Conservation (phyloP, 1,140 invertebrate species). For the Paracyclopina nana region DNA sequence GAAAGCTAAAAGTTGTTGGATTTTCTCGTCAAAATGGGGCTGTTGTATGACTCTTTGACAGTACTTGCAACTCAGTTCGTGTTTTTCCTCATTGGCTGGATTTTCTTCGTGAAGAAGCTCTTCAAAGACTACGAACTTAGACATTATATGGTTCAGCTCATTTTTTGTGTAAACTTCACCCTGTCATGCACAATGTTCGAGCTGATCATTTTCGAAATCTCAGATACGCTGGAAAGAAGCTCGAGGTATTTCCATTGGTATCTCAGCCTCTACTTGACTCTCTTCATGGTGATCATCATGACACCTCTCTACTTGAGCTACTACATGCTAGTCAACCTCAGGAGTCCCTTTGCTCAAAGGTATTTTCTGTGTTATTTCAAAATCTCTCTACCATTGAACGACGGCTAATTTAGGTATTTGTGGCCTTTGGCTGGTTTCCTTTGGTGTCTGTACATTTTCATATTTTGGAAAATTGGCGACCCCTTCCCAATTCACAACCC, state of each 20-base stretch:
- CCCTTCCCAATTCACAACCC: constrained; percentile 92
- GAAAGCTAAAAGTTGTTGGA: no score
- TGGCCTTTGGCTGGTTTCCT: constrained; percentile 55
- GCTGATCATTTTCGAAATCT: constrained; percentile 98
- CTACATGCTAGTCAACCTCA: constrained; percentile 37
- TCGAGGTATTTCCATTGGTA: constrained; percentile 89
- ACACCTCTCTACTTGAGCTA: constrained; percentile 96
- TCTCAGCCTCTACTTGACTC: constrained; percentile 63
- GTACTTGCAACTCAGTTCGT: constrained; percentile 49
- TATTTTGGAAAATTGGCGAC: constrained; percentile 98
- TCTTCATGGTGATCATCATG: constrained; percentile 85
- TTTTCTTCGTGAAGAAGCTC: constrained; percentile 95
- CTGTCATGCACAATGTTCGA: constrained; percentile 99
- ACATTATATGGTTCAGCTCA: constrained; percentile 75
- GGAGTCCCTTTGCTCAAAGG: constrained; percentile 42
- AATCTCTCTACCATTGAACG: no score
- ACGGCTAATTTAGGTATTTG: no score
- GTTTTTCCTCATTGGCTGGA: constrained; percentile 91
- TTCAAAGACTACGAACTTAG: constrained; percentile 97
- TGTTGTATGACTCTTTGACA: constrained; percentile 43
- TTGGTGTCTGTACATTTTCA: constrained; percentile 80
- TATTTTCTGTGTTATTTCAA: no score
- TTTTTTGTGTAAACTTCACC: constrained; percentile 91
- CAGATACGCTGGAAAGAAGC: constrained; percentile 55
- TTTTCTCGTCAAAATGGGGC: constrained; percentile 33